Conservation (phyloP, 2,797 vertebrate species). For the Platalea minor region DNA sequence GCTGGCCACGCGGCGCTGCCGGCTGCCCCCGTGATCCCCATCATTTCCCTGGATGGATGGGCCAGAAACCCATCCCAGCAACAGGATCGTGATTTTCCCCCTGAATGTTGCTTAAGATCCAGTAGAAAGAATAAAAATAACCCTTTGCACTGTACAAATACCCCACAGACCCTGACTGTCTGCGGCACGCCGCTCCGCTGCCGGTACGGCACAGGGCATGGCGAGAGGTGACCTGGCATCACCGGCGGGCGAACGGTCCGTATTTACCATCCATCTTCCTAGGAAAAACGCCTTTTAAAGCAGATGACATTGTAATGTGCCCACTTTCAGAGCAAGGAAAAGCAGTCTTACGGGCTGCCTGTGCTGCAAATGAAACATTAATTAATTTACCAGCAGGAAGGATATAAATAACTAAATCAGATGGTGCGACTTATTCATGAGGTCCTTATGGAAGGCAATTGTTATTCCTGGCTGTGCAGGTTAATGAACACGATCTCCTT, state of each 20-base stretch:
- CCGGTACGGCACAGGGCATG: rapidly evolving
- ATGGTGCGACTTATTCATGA: neutral
- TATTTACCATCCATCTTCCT: neutral
- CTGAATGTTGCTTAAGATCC: rapidly evolving
- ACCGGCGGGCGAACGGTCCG: rapidly evolving
- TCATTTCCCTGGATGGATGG: neutral
- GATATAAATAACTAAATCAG: conserved; percentile 64
- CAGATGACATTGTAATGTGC: neutral
- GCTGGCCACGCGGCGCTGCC: rapidly evolving
- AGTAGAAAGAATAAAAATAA: neutral
- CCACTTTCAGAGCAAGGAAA: neutral
- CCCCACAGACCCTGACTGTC: neutral
- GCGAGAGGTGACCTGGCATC: neutral
- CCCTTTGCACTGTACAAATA: no score
- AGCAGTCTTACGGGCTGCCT: neutral
- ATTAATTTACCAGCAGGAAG: conserved; percentile 74
- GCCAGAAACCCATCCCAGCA: neutral
- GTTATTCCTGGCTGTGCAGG: conserved; percentile 39
- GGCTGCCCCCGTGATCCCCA: neutral
- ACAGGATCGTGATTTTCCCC: rapidly evolving
- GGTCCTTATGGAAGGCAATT: neutral
- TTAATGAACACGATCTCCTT: conserved; percentile 23
- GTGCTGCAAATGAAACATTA: conserved; percentile 36
- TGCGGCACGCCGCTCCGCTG: rapidly evolving
- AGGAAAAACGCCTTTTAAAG: neutral